phyloP scores from a whole-genome alignment of 35 echinoderm and acorn worm species.

The Nesometra sesokonis region DNA sequence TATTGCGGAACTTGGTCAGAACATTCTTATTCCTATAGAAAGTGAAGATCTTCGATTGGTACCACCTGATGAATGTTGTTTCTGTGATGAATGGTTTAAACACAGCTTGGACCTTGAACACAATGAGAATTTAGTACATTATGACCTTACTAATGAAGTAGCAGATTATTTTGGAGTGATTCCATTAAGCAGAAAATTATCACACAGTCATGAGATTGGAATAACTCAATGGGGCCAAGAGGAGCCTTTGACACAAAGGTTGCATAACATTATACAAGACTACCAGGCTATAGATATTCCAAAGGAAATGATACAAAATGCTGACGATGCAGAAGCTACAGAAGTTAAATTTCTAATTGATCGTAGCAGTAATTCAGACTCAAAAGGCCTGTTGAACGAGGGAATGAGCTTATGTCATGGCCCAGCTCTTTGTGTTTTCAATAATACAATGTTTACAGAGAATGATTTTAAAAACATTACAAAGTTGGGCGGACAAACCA shows the following conservation, averaged over 20 bases:
- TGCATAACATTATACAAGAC: conserved; percentile 3
- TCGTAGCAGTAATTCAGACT: not conserved
- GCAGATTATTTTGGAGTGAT: not conserved
- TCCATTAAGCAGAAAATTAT: not conserved
- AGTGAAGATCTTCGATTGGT: not conserved
- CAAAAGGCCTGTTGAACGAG: conserved; percentile 12
- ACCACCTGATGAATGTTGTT: not conserved
- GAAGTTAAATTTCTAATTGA: conserved; percentile 26
- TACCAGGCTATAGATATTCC: conserved; percentile 19
- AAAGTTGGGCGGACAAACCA: conserved; percentile 45
- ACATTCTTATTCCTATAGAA: not conserved
- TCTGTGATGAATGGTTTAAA: not conserved
- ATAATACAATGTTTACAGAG: conserved; percentile 56
- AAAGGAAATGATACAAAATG: conserved; percentile 77
- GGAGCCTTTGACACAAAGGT: not conserved
- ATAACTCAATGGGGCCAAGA: not conserved
- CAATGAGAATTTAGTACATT: not conserved
- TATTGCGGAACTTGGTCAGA: not conserved
- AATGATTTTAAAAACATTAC: conserved; percentile 64
- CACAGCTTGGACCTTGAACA: not conserved
- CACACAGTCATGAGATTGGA: not conserved
- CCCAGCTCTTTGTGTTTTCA: conserved; percentile 69
- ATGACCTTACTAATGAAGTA: not conserved
- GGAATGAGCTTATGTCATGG: conserved; percentile 40
- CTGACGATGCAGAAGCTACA: conserved; percentile 58